Conservation (phyloP, 2,113 vertebrate genomes). For the Seriola aureovittata region DNA sequence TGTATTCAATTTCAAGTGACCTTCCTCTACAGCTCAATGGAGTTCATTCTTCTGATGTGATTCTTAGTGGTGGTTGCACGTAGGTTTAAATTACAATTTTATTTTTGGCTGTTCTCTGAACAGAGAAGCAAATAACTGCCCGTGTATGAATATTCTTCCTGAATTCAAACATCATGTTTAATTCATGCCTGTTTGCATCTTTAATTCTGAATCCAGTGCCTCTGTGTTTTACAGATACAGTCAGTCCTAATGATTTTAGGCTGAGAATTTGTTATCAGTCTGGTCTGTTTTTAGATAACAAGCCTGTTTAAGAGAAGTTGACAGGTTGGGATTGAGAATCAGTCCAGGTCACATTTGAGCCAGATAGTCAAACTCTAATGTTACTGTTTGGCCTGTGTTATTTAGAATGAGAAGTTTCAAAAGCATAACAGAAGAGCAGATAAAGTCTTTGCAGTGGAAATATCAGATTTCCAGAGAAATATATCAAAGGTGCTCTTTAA, state of each 20-base stretch:
- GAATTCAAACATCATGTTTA: constrained; percentile 23
- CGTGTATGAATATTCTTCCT: constrained; percentile 15
- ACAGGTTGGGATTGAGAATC: neutral
- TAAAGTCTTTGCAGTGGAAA: neutral
- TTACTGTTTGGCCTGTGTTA: neutral
- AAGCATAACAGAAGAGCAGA: neutral
- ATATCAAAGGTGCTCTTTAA: constrained; percentile 11
- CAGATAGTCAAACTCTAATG: neutral
- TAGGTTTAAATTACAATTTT: neutral
- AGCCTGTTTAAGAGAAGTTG: neutral
- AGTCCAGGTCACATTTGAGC: neutral
- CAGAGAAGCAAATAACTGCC: constrained; percentile 1
- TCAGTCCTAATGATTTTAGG: neutral
- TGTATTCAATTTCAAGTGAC: neutral
- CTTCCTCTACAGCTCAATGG: neutral
- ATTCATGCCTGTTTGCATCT: constrained; percentile 23
- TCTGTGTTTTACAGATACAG: neutral
- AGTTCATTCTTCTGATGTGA: neutral
- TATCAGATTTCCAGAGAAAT: constrained; percentile 4
- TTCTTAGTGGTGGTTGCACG: neutral
- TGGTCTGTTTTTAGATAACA: neutral
- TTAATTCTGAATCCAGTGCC: neutral
- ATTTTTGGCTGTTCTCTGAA: neutral
- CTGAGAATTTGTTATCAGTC: neutral
- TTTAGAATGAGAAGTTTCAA: neutral